phyloP scores from a whole-genome alignment of 2,888 invertebrate genomes.

The Eupithecia pulchellata region DNA sequence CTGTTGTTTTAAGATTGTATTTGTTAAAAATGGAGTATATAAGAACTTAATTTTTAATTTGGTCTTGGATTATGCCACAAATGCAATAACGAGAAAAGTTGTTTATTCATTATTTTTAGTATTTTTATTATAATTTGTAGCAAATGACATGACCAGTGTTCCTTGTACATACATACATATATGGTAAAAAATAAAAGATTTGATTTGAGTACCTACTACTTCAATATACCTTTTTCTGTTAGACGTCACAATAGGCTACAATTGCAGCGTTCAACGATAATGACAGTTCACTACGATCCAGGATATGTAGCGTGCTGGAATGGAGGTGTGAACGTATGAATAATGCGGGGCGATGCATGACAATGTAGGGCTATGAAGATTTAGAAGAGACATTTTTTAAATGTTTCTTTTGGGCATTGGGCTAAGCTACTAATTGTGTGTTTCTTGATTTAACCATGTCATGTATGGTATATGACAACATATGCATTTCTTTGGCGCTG shows the following conservation, averaged over 20 bases:
- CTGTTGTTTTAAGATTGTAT: background rate
- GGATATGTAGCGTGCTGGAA: constrained; percentile 39
- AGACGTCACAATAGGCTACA: constrained; percentile 7
- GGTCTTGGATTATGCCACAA: background rate
- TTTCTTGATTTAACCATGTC: too few species aligned
- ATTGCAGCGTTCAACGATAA: constrained; percentile 28
- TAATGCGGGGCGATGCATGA: constrained; percentile 45
- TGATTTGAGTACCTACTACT: background rate
- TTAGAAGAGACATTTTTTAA: too few species aligned
- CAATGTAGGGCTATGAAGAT: constrained; percentile 43
- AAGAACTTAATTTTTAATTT: too few species aligned
- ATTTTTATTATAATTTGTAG: too few species aligned
- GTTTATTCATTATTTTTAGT: too few species aligned
- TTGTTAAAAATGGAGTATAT: background rate
- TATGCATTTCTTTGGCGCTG: too few species aligned
- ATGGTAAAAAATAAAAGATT: too few species aligned
- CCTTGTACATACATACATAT: too few species aligned
- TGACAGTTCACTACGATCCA: constrained; percentile 43
- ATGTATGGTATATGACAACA: too few species aligned
- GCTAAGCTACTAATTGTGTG: too few species aligned
- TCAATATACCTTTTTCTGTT: background rate
- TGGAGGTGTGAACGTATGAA: constrained; percentile 44
- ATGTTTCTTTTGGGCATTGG: too few species aligned
- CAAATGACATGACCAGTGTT: too few species aligned
- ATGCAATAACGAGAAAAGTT: background rate